A percentile compares a stretch with the other conserved stretches of the same genome.
These are phyloP conservation scores for Zoanthus sociatus DNA, from an alignment of 92 coral and sea anemone species.

Conservation along the genomic window DNA sequence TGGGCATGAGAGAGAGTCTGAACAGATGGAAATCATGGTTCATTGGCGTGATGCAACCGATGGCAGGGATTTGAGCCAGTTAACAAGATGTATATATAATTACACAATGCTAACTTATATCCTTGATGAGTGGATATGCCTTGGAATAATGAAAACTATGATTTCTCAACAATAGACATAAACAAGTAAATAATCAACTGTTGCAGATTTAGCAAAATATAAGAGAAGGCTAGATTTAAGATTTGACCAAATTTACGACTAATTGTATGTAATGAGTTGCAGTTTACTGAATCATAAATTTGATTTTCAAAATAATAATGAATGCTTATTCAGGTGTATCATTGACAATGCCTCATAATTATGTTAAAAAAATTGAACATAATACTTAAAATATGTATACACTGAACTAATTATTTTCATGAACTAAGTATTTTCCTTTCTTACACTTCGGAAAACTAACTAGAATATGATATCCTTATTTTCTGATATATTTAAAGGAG, in stretches of 20 bases:
- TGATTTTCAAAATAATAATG: too few species aligned
- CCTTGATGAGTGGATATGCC: conserved; percentile 41
- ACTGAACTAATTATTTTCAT: too few species aligned
- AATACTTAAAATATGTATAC: too few species aligned
- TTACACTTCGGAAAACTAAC: too few species aligned
- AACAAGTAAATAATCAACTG: conserved; percentile 14
- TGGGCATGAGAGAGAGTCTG: conserved; percentile 69
- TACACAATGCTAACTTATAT: conserved; percentile 27
- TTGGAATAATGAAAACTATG: conserved; percentile 27
- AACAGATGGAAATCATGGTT: conserved; percentile 47
- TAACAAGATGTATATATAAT: conserved; percentile 19
- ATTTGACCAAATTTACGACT: too few species aligned
- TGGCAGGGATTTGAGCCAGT: conserved; percentile 59
- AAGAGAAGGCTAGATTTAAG: too few species aligned
- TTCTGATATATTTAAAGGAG: background rate
- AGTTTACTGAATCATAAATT: too few species aligned
- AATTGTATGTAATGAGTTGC: too few species aligned
- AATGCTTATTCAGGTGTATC: too few species aligned
- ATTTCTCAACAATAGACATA: conserved; percentile 41
- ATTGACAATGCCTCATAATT: too few species aligned
- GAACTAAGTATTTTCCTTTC: too few species aligned
- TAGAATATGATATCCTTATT: background rate
- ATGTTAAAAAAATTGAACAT: too few species aligned
- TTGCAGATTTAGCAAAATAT: background rate
- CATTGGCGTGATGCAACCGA: conserved; percentile 24